Conservation (phyloP, 2,888 invertebrate species). For the Hermaeophaga mercurialis region DNA sequence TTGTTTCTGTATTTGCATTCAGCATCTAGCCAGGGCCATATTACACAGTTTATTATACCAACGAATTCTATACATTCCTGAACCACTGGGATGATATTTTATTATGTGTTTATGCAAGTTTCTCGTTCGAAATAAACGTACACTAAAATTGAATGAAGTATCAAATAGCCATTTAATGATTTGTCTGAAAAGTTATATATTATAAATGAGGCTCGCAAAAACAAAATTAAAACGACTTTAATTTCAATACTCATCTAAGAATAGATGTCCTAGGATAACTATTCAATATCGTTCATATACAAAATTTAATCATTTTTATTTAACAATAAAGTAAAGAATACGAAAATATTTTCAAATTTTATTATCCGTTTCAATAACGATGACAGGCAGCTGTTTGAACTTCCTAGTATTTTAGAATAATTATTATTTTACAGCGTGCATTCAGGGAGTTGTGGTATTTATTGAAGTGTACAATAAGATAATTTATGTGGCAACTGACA, state of each 20-base stretch:
- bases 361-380: conserved; percentile 15
- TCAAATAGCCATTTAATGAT: too few relatives aligned
- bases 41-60: conserved; percentile 30
- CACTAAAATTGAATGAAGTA: too few relatives aligned
- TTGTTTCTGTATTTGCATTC: conserved; percentile 48
- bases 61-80: conserved; percentile 16
- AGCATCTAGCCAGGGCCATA: conserved; percentile 35
- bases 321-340: not conserved
- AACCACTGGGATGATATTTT: conserved; percentile 11
- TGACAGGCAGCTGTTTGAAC: conserved; percentile 23
- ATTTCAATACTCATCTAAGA: too few relatives aligned
- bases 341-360: conserved; percentile 9
- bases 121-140: not conserved
- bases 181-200: too few relatives aligned
- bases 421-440: conserved; percentile 11
- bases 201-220: too few relatives aligned
- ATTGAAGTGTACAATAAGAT: conserved; percentile 10
- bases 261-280: too few relatives aligned
- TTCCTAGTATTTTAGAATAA: conserved; percentile 25
- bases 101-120: conserved; percentile 4
- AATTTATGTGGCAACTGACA: conserved; percentile 14
- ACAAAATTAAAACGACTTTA: too few relatives aligned
- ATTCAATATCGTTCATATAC: too few relatives aligned
- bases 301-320: too few relatives aligned
- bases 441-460: conserved; percentile 6